Base-by-base conservation (phyloP, 2,888 invertebrate species). In the Pantelozetes paolii region DNA sequence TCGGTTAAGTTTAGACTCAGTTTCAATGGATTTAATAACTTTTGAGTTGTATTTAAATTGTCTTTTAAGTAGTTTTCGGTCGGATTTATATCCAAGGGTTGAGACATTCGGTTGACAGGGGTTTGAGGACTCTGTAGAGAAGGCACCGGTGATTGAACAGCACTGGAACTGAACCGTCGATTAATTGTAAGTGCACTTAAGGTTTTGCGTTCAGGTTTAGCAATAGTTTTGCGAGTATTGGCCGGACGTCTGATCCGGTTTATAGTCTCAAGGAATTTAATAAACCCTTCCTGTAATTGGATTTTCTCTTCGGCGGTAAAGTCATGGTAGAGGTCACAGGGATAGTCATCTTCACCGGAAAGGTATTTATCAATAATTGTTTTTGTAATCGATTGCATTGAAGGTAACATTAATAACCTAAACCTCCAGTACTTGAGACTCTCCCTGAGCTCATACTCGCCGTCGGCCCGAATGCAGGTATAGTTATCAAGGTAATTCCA, bases 401-500 rank as follows among this genome's bases (percentile, higher is more conserved):
- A 85, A 0, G 96, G 96, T 72, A 98, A 82, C 1, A 97, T 84
- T 77, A 94, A 89, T 78, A 96, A 90, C 64, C 96, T 87, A 81
- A 94, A 92, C 75, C 96, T 87, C 93, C 93, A 94, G 82, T 90
- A 94, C 82, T 94, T 94, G 32, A 91, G 83, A 15, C 75, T 59
- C 72, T 94, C 93, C 76, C 89, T 89, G 36, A 95, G 84, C 40
- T 89, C 87, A 84, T 93, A 94, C 82, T 94, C 94, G 0, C 91
- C 91, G 81, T 95, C 94, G 0, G 96, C 96, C 76, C 94, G 86
- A 0, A 94, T 94, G 81, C 95, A 95, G 77, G 97, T 94, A 82
- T 96, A 97, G 82, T 95, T 92, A 84, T 98, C 97, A 84, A 97
- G 87, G 81, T 62, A 62, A 32, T 96, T 97, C 97, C 97, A 98